phyloP scores from a whole-genome alignment of 2,888 invertebrate species.

The Scelioninae gen. 1 region DNA sequence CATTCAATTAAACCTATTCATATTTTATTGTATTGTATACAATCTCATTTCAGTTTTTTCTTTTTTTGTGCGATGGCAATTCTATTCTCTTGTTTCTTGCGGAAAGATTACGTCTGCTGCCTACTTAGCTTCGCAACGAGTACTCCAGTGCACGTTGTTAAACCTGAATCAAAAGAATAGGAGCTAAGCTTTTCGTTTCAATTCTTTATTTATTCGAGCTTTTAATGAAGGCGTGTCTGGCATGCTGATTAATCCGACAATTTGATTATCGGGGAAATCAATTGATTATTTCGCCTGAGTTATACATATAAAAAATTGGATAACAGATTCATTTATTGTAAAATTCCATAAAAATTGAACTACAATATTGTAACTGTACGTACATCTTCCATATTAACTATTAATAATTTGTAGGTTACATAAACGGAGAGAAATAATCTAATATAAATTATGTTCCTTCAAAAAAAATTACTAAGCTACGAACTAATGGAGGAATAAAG shows the following conservation, averaged over 20 bases:
- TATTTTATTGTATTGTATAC: conserved; percentile 2
- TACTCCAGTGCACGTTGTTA: conserved; percentile 37
- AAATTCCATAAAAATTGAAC: too few species aligned
- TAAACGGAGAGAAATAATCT: too few species aligned
- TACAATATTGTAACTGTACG: too few species aligned
- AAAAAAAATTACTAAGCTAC: too few species aligned
- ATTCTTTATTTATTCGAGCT: conserved; percentile 26
- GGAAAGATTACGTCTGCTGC: conserved; percentile 70
- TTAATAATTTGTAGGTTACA: too few species aligned
- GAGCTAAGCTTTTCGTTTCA: conserved; percentile 27
- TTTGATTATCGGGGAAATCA: conserved; percentile 3
- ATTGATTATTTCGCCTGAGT: conserved; percentile 19
- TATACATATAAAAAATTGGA: too few species aligned
- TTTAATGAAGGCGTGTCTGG: conserved; percentile 17
- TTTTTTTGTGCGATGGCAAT: conserved; percentile 63
- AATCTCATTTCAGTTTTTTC: conserved; percentile 37
- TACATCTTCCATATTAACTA: too few species aligned
- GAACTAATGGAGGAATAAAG: too few species aligned
- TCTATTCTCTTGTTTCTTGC: conserved; percentile 71
- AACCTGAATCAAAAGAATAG: conserved; percentile 41
- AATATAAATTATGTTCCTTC: too few species aligned
- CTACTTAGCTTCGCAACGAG: conserved; percentile 52
- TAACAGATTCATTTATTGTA: too few species aligned
- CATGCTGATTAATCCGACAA: conserved; percentile 21
- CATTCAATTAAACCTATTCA: too few species aligned